phyloP scores from a whole-genome alignment of 2,113 vertebrate genomes.

The Tragelaphus imberbis region DNA sequence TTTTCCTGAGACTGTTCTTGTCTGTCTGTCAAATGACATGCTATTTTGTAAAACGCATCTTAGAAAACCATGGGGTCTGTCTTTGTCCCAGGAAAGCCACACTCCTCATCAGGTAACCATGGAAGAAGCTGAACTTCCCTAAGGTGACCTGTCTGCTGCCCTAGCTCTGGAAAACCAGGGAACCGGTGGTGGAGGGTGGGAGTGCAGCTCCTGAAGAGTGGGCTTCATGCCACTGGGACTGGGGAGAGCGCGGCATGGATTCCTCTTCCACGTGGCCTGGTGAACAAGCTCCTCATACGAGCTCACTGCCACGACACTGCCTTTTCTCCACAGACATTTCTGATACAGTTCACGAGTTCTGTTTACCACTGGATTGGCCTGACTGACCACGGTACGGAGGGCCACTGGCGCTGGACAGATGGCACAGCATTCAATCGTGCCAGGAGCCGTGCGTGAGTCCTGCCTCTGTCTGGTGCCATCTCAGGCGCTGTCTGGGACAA shows the following conservation, averaged over 20 bases:
- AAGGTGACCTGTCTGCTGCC: neutral
- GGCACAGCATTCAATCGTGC: neutral
- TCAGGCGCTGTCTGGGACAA: neutral
- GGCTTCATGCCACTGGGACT: neutral
- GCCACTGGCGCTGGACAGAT: slow-evolving; percentile 54
- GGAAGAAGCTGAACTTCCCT: neutral
- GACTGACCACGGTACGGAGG: neutral
- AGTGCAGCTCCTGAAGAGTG: neutral
- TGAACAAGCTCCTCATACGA: neutral
- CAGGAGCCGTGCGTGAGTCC: neutral
- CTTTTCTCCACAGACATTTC: slow-evolving; percentile 34
- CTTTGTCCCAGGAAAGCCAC: neutral
- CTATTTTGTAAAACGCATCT: neutral
- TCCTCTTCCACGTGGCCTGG: neutral
- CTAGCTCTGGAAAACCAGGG: neutral
- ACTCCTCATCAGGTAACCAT: neutral
- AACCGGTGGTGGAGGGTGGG: neutral
- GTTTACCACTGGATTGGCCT: slow-evolving; percentile 63
- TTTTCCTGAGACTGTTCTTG: neutral
- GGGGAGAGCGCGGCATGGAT: neutral
- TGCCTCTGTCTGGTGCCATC: neutral
- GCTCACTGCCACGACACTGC: neutral
- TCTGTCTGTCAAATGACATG: neutral
- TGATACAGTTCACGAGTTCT: neutral
- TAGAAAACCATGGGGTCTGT: neutral